These are phyloP conservation scores for Scyliorhinus canicula DNA, from an alignment of 2,797 vertebrate species.

Conservation along the genomic window DNA sequence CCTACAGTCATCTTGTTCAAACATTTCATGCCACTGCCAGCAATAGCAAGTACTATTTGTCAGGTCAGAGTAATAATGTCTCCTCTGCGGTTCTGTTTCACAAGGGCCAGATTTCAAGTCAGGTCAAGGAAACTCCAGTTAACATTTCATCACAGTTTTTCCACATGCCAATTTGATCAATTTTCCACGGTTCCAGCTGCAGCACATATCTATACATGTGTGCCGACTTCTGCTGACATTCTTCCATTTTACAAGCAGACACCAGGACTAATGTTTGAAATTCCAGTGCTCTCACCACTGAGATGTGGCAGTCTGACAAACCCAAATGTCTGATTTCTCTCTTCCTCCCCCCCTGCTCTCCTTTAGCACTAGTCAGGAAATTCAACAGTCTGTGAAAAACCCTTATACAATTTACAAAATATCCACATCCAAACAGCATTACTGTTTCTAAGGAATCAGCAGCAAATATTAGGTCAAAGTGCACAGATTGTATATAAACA, in stretches of 20 bases:
- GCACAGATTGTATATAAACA: neutral
- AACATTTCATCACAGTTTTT: conserved; percentile 30
- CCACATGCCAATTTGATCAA: conserved; percentile 35
- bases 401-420: neutral
- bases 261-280: conserved; percentile 32
- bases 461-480: conserved; percentile 1
- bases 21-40: neutral
- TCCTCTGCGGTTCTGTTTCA: conserved; percentile 1
- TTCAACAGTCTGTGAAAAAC: neutral
- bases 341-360: neutral
- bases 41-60: neutral
- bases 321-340: conserved; percentile 12
- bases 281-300: conserved; percentile 26
- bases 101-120: neutral
- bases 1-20: neutral
- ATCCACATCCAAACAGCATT: neutral
- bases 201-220: neutral
- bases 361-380: neutral
- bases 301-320: conserved; percentile 29
- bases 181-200: conserved; percentile 15
- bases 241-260: conserved; percentile 34
- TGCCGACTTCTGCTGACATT: conserved; percentile 16
- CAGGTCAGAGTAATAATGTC: conserved; percentile 29
- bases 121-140: conserved; percentile 30
- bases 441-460: neutral